Conservation (phyloP, 2,888 invertebrate species). For the Balanococcus diminutus region DNA sequence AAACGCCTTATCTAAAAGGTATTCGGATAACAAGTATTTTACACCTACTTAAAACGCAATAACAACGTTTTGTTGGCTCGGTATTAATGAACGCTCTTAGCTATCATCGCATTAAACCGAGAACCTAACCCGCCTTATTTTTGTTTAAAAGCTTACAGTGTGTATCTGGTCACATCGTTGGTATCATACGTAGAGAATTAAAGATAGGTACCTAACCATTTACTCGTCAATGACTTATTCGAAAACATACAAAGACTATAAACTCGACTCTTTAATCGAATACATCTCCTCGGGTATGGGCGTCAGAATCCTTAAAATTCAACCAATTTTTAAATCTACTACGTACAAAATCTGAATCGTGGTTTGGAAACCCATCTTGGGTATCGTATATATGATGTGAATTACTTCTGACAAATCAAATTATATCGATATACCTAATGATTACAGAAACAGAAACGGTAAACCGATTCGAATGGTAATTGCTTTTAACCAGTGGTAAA, state of each 20-base stretch:
- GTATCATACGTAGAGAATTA: no score
- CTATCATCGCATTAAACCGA: not conserved
- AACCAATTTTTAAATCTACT: not conserved
- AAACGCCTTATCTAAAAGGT: not conserved
- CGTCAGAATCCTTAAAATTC: not conserved
- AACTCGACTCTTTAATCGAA: not conserved
- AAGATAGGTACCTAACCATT: not conserved
- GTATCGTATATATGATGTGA: not conserved
- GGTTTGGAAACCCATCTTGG: not conserved
- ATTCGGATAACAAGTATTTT: slow-evolving; percentile 2
- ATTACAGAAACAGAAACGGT: slow-evolving; percentile 1
- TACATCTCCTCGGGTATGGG: not conserved
- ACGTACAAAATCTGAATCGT: not conserved
- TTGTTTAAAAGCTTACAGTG: not conserved
- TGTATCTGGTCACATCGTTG: not conserved
- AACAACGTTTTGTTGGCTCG: slow-evolving; percentile 15
- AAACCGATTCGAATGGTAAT: not conserved
- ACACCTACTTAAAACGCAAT: slow-evolving; percentile 46
- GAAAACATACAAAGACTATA: not conserved
- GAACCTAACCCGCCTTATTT: not conserved
- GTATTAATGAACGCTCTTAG: slow-evolving; percentile 34
- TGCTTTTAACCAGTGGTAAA: slow-evolving; percentile 19
- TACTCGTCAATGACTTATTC: not conserved
- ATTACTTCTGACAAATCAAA: not conserved
- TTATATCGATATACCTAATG: not conserved